A percentile compares a stretch with the other conserved stretches of the same genome.
These are phyloP conservation scores for Enteromius treurensis DNA, from an alignment of 2,797 vertebrate species.

Conservation along the genomic window DNA sequence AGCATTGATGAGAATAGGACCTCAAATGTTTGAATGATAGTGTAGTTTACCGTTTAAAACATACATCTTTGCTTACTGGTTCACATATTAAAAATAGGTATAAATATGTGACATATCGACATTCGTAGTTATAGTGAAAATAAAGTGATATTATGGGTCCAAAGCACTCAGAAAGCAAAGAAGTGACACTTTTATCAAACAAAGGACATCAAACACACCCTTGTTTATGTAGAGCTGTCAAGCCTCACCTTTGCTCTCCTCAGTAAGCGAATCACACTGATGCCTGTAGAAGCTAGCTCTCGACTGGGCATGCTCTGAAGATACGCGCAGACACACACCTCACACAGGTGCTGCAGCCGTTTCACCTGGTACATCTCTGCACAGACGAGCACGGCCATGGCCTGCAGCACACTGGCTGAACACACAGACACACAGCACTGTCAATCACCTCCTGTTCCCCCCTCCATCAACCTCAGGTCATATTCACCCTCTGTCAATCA, in stretches of 20 bases:
- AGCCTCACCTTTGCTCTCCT: conserved; percentile 88
- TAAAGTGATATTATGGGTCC: background rate
- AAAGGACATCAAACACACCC: background rate
- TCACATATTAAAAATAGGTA: background rate
- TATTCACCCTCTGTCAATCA: conserved; percentile 41
- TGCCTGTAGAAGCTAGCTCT: conserved; percentile 89
- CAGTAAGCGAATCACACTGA: conserved; percentile 90
- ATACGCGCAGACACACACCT: conserved; percentile 92
- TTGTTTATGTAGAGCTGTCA: background rate
- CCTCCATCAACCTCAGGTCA: conserved; percentile 23
- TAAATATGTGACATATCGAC: background rate
- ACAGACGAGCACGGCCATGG: conserved; percentile 95
- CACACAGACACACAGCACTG: conserved; percentile 59
- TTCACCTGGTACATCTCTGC: conserved; percentile 99
- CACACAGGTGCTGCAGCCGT: conserved; percentile 95
- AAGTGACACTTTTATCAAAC: background rate
- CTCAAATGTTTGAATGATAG: background rate
- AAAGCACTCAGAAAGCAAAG: background rate
- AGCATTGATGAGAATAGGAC: background rate
- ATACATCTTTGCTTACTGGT: background rate
- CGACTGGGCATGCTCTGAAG: conserved; percentile 97
- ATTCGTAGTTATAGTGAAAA: no score
- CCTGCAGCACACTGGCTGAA: conserved; percentile 92
- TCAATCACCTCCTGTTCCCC: conserved; percentile 38
- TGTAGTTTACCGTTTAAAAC: background rate